Conservation (phyloP, 2,797 vertebrate genomes). For the Hemibagrus guttatus region DNA sequence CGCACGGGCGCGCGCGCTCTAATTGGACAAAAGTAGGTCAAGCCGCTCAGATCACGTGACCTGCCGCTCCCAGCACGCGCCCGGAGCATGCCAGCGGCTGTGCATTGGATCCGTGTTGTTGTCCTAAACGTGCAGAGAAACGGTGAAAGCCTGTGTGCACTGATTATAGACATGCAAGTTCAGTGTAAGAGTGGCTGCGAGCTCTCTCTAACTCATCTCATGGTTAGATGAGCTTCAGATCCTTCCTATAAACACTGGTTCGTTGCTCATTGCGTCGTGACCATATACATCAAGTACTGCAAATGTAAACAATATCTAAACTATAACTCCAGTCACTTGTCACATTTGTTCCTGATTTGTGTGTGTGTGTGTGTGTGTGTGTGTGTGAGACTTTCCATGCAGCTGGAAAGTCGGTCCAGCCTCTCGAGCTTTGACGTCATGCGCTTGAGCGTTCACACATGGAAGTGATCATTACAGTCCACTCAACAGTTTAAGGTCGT, state of each 20-base stretch:
- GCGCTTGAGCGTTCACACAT: constrained; percentile 71
- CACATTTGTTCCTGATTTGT: constrained; percentile 26
- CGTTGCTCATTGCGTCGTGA: background rate
- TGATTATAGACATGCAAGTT: background rate
- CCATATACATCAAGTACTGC: background rate
- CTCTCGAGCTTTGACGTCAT: constrained; percentile 74
- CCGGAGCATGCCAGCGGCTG: background rate
- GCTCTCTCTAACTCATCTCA: background rate
- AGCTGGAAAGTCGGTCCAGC: constrained; percentile 43
- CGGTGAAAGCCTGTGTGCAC: background rate
- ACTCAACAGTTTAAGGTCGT: constrained; percentile 37
- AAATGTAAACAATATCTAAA: background rate
- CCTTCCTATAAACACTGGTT: too few species aligned
- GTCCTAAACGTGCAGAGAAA: background rate
- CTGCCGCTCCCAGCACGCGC: constrained; percentile 44
- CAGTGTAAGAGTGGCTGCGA: background rate
- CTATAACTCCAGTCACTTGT: background rate
- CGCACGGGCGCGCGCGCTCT: constrained; percentile 32
- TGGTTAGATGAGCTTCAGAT: background rate
- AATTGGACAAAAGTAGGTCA: constrained; percentile 78
- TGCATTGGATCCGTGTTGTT: background rate
- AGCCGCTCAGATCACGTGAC: constrained; percentile 65
- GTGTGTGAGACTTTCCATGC: constrained; percentile 2
- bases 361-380: constrained; percentile 26
- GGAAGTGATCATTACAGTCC: constrained; percentile 65